phyloP scores from a whole-genome alignment of 2,888 invertebrate species.

The Drosophila kuntzei region DNA sequence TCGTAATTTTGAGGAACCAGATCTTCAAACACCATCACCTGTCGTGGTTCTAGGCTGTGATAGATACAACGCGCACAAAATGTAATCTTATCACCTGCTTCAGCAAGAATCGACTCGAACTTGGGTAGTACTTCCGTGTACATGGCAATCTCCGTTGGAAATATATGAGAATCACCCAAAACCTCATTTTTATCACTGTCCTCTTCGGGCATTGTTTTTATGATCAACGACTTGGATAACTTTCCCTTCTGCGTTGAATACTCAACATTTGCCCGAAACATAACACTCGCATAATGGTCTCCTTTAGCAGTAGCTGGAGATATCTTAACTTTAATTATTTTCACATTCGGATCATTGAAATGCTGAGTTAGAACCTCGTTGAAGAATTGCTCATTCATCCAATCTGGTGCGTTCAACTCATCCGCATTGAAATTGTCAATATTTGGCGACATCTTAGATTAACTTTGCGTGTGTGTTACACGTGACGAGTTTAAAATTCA shows the following conservation, averaged over 20 bases:
- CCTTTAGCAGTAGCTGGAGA: conserved; percentile 65
- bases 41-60: conserved; percentile 42
- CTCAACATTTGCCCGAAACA: conserved; percentile 61
- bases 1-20: conserved; percentile 24
- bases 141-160: conserved; percentile 77
- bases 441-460: conserved; percentile 18
- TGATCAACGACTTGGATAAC: conserved; percentile 56
- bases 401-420: conserved; percentile 34
- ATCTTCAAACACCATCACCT: conserved; percentile 47
- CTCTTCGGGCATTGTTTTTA: conserved; percentile 76
- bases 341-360: conserved; percentile 26
- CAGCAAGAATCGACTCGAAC: conserved; percentile 65
- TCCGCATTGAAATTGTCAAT: conserved; percentile 30
- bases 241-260: conserved; percentile 47
- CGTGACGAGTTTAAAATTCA: background rate
- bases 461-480: background rate
- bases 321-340: conserved; percentile 30
- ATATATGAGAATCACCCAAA: conserved; percentile 57
- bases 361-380: conserved; percentile 10
- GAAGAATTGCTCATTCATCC: conserved; percentile 33
- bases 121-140: conserved; percentile 74
- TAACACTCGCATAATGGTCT: conserved; percentile 74
- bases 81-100: conserved; percentile 62
- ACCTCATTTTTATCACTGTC: conserved; percentile 72
- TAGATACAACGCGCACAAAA: conserved; percentile 52